A percentile compares a stretch with the other conserved stretches of the same genome.
phyloP scores from a whole-genome alignment of 2,888 invertebrate species.

The Elgonia sp. region DNA sequence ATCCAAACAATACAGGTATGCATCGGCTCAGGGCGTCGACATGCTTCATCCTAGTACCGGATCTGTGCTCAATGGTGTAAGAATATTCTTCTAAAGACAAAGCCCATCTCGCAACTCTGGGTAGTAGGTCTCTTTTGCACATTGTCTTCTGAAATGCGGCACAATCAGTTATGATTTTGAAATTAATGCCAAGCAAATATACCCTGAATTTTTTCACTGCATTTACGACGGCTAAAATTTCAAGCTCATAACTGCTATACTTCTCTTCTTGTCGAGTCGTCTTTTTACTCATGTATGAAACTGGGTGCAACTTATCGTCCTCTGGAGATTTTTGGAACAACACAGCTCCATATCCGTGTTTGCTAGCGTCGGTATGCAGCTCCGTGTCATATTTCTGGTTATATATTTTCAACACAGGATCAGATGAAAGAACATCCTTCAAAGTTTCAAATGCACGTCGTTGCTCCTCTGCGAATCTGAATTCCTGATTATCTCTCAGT shows the following conservation, averaged over 20 bases:
- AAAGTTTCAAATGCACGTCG: neutral
- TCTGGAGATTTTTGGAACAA: slow-evolving; percentile 21
- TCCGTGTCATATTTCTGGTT: neutral
- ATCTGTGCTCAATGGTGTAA: slow-evolving; percentile 53
- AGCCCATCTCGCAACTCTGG: slow-evolving; percentile 64
- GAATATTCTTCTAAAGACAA: slow-evolving; percentile 50
- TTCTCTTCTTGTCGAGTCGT: slow-evolving; percentile 75
- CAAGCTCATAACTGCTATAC: slow-evolving; percentile 56
- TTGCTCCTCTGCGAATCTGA: neutral
- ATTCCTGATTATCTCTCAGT: slow-evolving; percentile 3
- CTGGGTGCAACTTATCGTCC: slow-evolving; percentile 63
- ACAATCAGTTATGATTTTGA: too few relatives aligned
- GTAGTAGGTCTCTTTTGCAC: too few relatives aligned
- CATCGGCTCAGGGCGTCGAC: slow-evolving; percentile 64
- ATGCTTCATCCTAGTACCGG: slow-evolving; percentile 54
- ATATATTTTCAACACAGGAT: slow-evolving; percentile 22
- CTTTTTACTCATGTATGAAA: slow-evolving; percentile 70
- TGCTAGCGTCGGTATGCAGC: slow-evolving; percentile 29
- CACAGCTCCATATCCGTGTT: slow-evolving; percentile 15
- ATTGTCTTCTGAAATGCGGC: too few relatives aligned
- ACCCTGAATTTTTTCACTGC: slow-evolving; percentile 52
- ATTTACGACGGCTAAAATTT: slow-evolving; percentile 76
- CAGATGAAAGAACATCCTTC: neutral
- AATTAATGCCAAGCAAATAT: slow-evolving; percentile 59
- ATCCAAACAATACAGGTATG: neutral